Conservation (phyloP, 2,797 vertebrate genomes). For the Orientallactaga sibirica region DNA sequence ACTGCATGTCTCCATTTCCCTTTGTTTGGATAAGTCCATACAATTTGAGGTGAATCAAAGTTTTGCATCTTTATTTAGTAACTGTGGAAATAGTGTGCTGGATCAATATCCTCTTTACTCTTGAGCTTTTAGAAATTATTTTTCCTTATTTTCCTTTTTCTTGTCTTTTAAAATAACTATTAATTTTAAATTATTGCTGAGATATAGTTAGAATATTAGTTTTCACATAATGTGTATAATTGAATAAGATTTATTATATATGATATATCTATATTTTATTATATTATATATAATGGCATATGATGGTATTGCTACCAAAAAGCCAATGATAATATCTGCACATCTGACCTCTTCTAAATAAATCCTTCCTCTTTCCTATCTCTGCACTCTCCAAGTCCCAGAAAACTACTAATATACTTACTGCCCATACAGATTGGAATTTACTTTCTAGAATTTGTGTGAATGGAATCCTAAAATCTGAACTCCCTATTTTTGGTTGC, state of each 20-base stretch:
- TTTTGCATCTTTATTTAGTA: background rate
- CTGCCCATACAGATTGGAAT: background rate
- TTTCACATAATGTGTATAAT: slow-evolving; percentile 42
- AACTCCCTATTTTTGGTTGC: background rate
- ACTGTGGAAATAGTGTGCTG: background rate
- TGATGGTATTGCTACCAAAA: background rate
- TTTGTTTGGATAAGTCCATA: background rate
- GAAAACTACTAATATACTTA: background rate
- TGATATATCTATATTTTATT: background rate
- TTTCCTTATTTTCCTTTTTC: slow-evolving; percentile 29
- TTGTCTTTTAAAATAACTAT: slow-evolving; percentile 23
- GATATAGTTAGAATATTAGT: background rate
- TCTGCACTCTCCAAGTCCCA: background rate
- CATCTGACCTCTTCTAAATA: background rate
- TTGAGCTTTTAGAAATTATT: background rate
- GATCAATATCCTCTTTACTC: background rate
- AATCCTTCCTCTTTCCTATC: background rate
- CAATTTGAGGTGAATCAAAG: background rate
- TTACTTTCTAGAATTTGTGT: slow-evolving; percentile 32
- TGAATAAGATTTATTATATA: slow-evolving; percentile 13
- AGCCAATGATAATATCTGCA: background rate
- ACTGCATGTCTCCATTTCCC: background rate
- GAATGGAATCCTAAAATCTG: slow-evolving; percentile 4
- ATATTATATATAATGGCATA: background rate
- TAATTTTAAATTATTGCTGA: slow-evolving; percentile 18